phyloP scores from a whole-genome alignment of 92 coral and sea anemone species.

The Parazoanthus swiftii region DNA sequence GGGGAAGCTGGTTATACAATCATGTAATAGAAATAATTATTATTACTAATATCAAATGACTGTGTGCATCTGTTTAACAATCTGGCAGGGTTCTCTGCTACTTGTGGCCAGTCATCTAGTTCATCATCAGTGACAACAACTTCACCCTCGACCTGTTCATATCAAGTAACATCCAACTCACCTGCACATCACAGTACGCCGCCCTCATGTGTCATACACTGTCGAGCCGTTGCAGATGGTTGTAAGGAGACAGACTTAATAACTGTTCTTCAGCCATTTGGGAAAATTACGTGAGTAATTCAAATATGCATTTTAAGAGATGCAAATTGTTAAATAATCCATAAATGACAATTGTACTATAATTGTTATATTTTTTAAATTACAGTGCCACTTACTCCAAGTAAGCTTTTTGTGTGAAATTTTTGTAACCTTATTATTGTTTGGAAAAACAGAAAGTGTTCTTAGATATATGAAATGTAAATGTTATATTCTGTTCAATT shows the following conservation, averaged over 20 bases:
- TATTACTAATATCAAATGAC: too few species aligned
- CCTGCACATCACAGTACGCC: conserved; percentile 96
- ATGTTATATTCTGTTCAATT: too few species aligned
- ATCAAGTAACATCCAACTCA: conserved; percentile 63
- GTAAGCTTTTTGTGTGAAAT: too few species aligned
- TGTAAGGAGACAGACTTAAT: conserved; percentile 98
- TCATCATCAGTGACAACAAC: conserved; percentile 64
- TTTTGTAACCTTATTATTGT: too few species aligned
- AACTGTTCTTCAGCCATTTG: conserved; percentile 96
- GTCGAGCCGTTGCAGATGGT: conserved; percentile 99
- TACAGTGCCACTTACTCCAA: too few species aligned
- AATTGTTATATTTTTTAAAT: too few species aligned
- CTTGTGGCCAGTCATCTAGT: conserved; percentile 60
- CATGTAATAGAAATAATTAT: too few species aligned
- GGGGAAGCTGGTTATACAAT: neutral
- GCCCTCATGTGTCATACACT: conserved; percentile 96
- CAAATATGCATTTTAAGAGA: too few species aligned
- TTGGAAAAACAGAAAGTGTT: too few species aligned
- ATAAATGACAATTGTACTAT: too few species aligned
- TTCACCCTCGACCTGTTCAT: conserved; percentile 66
- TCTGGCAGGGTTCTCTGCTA: conserved; percentile 56
- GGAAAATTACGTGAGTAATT: conserved; percentile 93
- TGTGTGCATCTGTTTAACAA: neutral
- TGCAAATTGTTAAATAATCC: too few species aligned
- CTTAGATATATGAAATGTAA: too few species aligned